Percentiles rank a stretch among this genome's conserved stretches.
These are phyloP conservation scores for Manacus vitellinus DNA, from an alignment of 2,113 vertebrate genomes.

Conservation along the genomic window DNA sequence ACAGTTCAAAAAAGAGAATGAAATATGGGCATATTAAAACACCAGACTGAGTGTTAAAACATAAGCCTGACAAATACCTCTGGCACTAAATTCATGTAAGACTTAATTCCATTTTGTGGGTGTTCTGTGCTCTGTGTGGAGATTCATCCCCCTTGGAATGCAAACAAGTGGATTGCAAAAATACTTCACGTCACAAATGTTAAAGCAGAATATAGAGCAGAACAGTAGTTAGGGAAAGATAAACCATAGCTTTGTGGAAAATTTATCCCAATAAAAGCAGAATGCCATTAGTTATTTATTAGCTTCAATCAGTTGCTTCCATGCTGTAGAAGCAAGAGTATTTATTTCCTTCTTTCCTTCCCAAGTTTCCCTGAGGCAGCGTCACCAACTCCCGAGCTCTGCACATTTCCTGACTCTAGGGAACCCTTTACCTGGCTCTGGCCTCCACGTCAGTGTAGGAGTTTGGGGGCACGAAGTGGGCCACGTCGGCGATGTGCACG, in stretches of 20 bases:
- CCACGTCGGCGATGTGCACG: slow-evolving; percentile 95
- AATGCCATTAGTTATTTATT: neutral
- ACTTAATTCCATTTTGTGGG: neutral
- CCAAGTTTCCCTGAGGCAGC: neutral
- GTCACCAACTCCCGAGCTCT: neutral
- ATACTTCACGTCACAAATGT: neutral
- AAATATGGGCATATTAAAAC: neutral
- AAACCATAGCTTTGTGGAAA: neutral
- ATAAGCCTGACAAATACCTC: neutral
- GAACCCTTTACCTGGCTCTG: slow-evolving; percentile 76
- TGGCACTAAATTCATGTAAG: neutral
- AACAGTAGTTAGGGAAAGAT: neutral
- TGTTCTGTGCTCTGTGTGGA: neutral
- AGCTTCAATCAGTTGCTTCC: neutral
- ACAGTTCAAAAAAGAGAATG: neutral
- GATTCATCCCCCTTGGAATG: neutral
- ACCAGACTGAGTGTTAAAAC: neutral
- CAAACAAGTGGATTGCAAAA: neutral
- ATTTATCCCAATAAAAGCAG: neutral
- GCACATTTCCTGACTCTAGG: neutral
- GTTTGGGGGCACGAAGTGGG: slow-evolving; percentile 86
- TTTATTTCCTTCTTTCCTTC: neutral
- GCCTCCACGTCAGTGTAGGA: slow-evolving; percentile 90
- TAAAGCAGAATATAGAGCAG: neutral
- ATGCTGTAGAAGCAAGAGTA: neutral